Base-by-base conservation (phyloP, 2,888 invertebrate species). In the Acronicta psi region DNA sequence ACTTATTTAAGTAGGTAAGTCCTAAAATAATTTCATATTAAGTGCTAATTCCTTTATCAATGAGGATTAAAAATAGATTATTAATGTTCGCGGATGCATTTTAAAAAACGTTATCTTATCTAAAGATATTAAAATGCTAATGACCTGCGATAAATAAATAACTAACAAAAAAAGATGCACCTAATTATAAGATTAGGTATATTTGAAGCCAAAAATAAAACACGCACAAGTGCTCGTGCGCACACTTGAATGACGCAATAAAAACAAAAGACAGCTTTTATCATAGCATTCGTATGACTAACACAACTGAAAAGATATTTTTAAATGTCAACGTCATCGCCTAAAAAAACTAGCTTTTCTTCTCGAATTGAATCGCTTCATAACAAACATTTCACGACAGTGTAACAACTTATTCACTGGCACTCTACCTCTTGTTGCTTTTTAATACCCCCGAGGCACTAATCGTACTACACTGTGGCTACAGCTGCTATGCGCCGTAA, bases 371-470 rank as follows among this genome's bases (percentile, higher is more conserved):
- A 72, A 75, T 68, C 61, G 65, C 73, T 76, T 72, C 63, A 65
- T 73, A 81, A 73, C 78, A 83, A 83, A 83, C 81, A 78, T 77
- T 79, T 68, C 65, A 73, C 76, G 76, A 73, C 60, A 37, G 34
- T 72, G 74, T 73, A 82, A 88, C 84, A 84, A 79, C 83, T 88
- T 80, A 83, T 79, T 85, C 68, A 61, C 69, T 69, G 49, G 41
- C 42, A 56, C 58, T 59, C 45, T 54, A 40, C 40, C 45, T 66
- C 59, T 76, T 29, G 74, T 80, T 78, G 79, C 75, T 79, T 77
- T 85, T 83, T 84, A 81, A 84, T 82, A 79, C 75, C 84, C 90
- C 81, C 65, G 73, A 77, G 88, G 86, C 88, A 79, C 71, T 82
- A 81, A 83, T 81, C 72, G 57, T 73, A 62, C 61, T 74, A 70